Percentiles rank a stretch among this genome's conserved stretches.
phyloP scores from a whole-genome alignment of 2,888 invertebrate genomes.

The Chouioia cunea region DNA sequence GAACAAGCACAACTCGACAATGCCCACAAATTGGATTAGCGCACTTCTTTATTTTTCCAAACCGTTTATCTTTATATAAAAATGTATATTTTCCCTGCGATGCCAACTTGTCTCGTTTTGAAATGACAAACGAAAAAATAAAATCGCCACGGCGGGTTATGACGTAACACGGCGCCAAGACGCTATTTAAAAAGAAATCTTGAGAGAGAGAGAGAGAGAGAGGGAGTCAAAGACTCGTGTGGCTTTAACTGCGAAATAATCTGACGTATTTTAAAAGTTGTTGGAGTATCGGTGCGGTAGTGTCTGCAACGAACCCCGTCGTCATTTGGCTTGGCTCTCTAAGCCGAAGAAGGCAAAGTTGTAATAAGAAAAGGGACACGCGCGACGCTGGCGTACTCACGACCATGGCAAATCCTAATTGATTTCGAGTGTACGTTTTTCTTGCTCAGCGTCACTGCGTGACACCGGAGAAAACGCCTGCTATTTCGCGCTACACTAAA shows the following conservation, averaged over 20 bases:
- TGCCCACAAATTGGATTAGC: too few relatives aligned
- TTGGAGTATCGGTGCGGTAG: conserved; percentile 59
- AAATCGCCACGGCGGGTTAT: not conserved
- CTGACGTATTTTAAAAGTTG: conserved; percentile 67
- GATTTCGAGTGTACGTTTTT: conserved; percentile 25
- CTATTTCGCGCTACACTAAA: too few relatives aligned
- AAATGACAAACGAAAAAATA: conserved; percentile 13
- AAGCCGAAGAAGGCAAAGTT: conserved; percentile 51
- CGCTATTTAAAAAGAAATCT: conserved; percentile 45
- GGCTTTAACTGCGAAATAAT: conserved; percentile 60
- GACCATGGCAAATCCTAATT: conserved; percentile 46
- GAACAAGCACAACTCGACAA: too few relatives aligned
- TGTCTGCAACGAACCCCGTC: not conserved
- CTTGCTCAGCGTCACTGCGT: too few relatives aligned
- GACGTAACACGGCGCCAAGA: not conserved
- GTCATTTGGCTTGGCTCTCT: conserved; percentile 22
- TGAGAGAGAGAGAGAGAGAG: conserved; percentile 22
- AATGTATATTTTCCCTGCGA: conserved; percentile 21
- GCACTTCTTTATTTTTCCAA: too few relatives aligned
- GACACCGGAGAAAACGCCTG: too few relatives aligned
- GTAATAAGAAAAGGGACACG: conserved; percentile 44
- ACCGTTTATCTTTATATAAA: conserved; percentile 3
- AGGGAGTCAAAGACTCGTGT: not conserved
- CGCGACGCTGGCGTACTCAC: conserved; percentile 31
- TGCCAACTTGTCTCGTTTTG: conserved; percentile 5